These are phyloP conservation scores for Pangasius mekongensis DNA, from an alignment of 2,797 vertebrate genomes.

Conservation along the genomic window DNA sequence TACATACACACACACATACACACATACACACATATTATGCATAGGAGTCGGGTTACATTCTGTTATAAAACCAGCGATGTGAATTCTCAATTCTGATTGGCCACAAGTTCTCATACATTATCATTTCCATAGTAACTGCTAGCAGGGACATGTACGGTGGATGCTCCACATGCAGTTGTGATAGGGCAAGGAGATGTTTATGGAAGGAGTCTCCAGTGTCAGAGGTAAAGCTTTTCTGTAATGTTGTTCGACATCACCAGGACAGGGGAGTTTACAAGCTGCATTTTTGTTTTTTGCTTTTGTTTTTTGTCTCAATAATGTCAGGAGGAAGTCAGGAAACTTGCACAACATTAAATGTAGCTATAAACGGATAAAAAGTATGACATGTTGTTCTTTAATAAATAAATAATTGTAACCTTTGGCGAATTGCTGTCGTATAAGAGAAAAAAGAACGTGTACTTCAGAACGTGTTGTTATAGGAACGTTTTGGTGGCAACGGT, in stretches of 20 bases:
- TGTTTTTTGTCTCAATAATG: not conserved
- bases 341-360: not conserved
- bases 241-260: not conserved
- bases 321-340: not conserved
- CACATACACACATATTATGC: not conserved
- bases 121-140: not conserved
- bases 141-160: not conserved
- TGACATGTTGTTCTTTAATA: not conserved
- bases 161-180: not conserved
- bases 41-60: not conserved
- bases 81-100: not conserved
- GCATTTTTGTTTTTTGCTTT: not conserved
- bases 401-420: not conserved
- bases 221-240: not conserved
- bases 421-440: not conserved
- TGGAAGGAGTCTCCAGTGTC: slow-evolving; percentile 1
- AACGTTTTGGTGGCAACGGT: not conserved
- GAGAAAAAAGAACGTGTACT: too few species aligned
- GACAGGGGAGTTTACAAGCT: not conserved
- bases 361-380: not conserved
- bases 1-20: not conserved
- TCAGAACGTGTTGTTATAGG: not conserved
- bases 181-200: not conserved
- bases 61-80: not conserved
- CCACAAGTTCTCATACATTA: not conserved